A percentile compares a stretch with the other conserved stretches of the same genome.
phyloP scores from a whole-genome alignment of 92 coral and sea anemone genomes.

The Palythoa heliodiscus region DNA sequence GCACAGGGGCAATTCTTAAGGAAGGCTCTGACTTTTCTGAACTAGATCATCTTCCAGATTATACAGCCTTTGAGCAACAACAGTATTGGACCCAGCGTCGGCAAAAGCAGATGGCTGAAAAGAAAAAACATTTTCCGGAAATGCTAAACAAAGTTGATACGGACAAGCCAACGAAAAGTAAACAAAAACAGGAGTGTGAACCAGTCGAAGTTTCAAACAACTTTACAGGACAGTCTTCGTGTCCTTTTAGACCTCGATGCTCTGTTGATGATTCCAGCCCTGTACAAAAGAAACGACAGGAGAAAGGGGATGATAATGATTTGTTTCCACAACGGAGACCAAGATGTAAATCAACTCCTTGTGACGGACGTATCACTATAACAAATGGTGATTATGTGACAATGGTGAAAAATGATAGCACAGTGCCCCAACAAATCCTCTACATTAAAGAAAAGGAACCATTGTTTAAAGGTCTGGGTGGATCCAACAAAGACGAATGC shows the following conservation, averaged over 20 bases:
- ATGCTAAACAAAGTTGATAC: conserved; percentile 14
- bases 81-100: conserved; percentile 45
- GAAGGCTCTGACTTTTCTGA: conserved; percentile 28
- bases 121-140: conserved; percentile 12
- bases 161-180: not conserved
- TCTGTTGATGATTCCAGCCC: not conserved
- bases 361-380: conserved; percentile 5
- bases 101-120: conserved; percentile 29
- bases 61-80: conserved; percentile 36
- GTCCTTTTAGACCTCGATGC: not conserved
- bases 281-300: not conserved
- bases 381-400: conserved; percentile 32
- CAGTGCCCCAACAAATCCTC: conserved; percentile 18
- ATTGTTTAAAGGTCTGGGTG: conserved; percentile 2
- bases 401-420: conserved; percentile 17
- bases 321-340: conserved; percentile 5
- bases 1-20: conserved; percentile 29
- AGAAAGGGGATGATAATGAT: not conserved
- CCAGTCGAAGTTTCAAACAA: not conserved
- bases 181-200: not conserved
- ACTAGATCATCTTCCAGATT: conserved; percentile 42
- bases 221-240: not conserved
- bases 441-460: conserved; percentile 38
- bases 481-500: not conserved
- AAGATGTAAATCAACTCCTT: conserved; percentile 36